These are phyloP conservation scores for Trimorus sp. DNA, from an alignment of 2,888 invertebrate genomes.

Conservation along the genomic window DNA sequence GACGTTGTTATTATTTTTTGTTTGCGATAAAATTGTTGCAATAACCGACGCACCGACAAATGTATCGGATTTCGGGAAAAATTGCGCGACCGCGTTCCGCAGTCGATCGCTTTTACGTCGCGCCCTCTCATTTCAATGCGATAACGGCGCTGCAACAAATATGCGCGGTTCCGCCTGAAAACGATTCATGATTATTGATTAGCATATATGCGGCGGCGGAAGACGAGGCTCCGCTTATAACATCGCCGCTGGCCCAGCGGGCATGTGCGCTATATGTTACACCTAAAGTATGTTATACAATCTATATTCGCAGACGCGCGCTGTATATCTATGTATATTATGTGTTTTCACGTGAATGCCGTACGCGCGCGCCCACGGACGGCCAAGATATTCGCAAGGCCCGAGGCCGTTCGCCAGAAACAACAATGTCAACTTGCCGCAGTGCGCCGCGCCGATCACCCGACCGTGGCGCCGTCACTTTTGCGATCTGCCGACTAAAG, in stretches of 20 bases:
- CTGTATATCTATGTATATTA: slow-evolving; percentile 50
- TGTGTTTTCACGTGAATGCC: slow-evolving; percentile 63
- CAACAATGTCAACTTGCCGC: slow-evolving; percentile 80
- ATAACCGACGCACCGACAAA: slow-evolving; percentile 44
- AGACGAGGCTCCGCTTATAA: slow-evolving; percentile 70
- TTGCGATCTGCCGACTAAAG: too few relatives aligned
- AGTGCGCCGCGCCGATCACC: slow-evolving; percentile 75
- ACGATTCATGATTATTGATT: slow-evolving; percentile 78
- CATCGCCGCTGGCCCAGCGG: slow-evolving; percentile 68
- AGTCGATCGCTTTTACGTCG: slow-evolving; percentile 28
- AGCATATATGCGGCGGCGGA: slow-evolving; percentile 72
- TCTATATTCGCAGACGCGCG: slow-evolving; percentile 66
- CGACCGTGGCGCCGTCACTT: slow-evolving; percentile 73
- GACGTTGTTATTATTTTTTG: slow-evolving; percentile 21
- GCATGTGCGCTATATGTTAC: slow-evolving; percentile 67
- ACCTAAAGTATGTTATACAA: slow-evolving; percentile 67
- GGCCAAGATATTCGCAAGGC: slow-evolving; percentile 78
- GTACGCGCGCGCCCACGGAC: slow-evolving; percentile 59
- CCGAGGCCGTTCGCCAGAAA: slow-evolving; percentile 77
- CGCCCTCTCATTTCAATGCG: slow-evolving; percentile 56
- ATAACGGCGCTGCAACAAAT: slow-evolving; percentile 74
- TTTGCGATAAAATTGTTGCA: slow-evolving; percentile 44
- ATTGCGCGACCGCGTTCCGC: slow-evolving; percentile 47
- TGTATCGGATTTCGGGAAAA: slow-evolving; percentile 60
- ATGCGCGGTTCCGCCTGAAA: slow-evolving; percentile 74